Conservation (phyloP, 2,113 vertebrate species). For the Butastur rufipennis region DNA sequence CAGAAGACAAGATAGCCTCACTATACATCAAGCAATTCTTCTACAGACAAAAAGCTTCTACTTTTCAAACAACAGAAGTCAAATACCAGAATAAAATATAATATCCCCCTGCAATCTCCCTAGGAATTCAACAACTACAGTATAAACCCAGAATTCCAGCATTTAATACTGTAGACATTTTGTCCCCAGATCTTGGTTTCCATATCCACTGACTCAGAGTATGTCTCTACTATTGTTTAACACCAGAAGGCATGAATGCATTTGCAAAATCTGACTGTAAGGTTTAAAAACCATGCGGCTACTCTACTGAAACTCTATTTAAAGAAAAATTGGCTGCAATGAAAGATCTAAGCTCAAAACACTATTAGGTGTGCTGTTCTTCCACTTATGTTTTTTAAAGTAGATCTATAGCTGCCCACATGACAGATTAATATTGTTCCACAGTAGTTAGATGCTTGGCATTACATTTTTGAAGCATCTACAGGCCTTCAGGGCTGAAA, state of each 20-base stretch:
- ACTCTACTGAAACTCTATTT: neutral
- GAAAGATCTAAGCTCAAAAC: conserved; percentile 38
- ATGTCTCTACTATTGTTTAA: neutral
- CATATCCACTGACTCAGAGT: neutral
- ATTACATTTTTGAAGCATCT: conserved; percentile 77
- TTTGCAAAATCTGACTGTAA: neutral
- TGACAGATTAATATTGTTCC: conserved; percentile 88
- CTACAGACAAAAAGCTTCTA: neutral
- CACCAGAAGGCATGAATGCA: conserved; percentile 1
- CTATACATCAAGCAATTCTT: neutral
- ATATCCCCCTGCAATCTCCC: neutral
- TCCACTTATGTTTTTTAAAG: conserved; percentile 66
- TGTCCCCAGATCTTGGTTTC: neutral
- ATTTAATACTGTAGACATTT: neutral
- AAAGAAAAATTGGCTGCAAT: conserved; percentile 5
- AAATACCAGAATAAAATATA: neutral
- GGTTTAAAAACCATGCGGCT: conserved; percentile 3
- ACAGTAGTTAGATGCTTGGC: conserved; percentile 83
- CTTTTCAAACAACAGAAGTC: neutral
- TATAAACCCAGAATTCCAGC: neutral
- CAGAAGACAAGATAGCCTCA: neutral
- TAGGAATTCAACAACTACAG: neutral
- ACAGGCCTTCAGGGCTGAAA: conserved; percentile 80
- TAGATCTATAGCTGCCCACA: conserved; percentile 79
- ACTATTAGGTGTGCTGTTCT: conserved; percentile 27